phyloP scores from a whole-genome alignment of 1,140 invertebrate species.

The Apis mellifera region Amel_HAv3.1 CM009934.2:13019001-13019500 shows the following conservation, averaged over 20 bases:
- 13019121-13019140: conserved; percentile 13
- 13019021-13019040: conserved; percentile 76
- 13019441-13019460: conserved; percentile 51
- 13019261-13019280: neutral
- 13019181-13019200: neutral
- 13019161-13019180: neutral
- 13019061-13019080: conserved; percentile 49
- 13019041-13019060: conserved; percentile 57
- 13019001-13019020: conserved; percentile 39
- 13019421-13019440: conserved; percentile 43
- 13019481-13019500: conserved; percentile 69
- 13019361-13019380: neutral
- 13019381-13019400: neutral
- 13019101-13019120: conserved; percentile 31
- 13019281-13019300: neutral
- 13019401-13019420: conserved; percentile 29
- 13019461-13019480: conserved; percentile 79
- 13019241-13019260: no score
- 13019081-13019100: conserved; percentile 34
- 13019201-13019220: neutral
- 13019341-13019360: neutral
- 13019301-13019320: no score
- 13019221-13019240: no score
- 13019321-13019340: no score
- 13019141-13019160: conserved; percentile 47